phyloP scores from a whole-genome alignment of 2,888 invertebrate genomes.

The Falcaria lacertinaria region DNA sequence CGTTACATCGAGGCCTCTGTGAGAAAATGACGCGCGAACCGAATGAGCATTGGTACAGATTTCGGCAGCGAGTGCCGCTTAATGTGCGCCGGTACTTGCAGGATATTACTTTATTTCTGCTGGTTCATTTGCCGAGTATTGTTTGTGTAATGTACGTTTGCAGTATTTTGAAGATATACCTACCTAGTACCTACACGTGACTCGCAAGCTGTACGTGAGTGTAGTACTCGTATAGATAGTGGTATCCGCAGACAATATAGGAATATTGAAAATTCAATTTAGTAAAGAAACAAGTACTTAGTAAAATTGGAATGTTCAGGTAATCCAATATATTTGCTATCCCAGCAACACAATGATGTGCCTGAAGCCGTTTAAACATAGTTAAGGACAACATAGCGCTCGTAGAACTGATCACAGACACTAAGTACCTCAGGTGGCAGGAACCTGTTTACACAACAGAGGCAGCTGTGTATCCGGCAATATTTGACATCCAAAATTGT shows the following conservation, averaged over 20 bases:
- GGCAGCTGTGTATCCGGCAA: conserved; percentile 10
- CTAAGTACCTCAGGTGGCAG: neutral
- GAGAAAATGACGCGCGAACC: conserved; percentile 37
- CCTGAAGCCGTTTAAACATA: no score
- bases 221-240: no score
- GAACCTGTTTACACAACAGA: neutral
- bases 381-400: no score
- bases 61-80: conserved; percentile 3
- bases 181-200: no score
- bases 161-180: neutral
- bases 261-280: no score
- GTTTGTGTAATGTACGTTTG: neutral
- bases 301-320: no score
- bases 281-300: no score
- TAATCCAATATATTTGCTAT: no score
- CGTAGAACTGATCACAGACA: neutral
- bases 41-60: conserved; percentile 37
- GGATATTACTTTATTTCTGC: neutral
- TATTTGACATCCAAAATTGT: conserved; percentile 44
- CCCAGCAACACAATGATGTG: no score
- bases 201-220: no score
- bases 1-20: conserved; percentile 32
- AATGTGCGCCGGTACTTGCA: neutral
- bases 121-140: neutral
- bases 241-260: no score